These are phyloP conservation scores for Onychorhynchus coronatus DNA, from an alignment of 2,113 vertebrate genomes.

Conservation along the genomic window DNA sequence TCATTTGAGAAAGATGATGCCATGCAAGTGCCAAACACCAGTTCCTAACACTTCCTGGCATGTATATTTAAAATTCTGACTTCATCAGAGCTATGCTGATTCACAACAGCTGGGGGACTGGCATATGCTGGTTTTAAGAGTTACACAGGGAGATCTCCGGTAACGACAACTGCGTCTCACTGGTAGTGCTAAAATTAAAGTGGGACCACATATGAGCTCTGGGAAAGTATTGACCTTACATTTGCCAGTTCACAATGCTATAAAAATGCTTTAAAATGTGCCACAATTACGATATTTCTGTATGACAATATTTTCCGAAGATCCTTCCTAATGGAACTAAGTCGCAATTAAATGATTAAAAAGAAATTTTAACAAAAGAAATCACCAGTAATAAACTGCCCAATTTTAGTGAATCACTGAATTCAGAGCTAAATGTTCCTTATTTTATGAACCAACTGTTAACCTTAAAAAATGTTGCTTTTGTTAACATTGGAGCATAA, in stretches of 20 bases:
- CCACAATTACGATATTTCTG: background rate
- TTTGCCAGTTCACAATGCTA: constrained; percentile 31
- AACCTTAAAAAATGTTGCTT: background rate
- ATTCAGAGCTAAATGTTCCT: background rate
- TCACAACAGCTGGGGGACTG: background rate
- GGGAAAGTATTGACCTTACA: constrained; percentile 40
- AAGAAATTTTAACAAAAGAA: background rate
- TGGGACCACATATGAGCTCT: constrained; percentile 32
- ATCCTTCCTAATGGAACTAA: background rate
- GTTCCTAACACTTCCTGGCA: background rate
- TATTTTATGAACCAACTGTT: background rate
- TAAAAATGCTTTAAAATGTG: constrained; percentile 22
- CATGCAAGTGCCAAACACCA: background rate
- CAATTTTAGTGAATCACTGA: background rate
- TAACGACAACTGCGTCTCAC: constrained; percentile 9
- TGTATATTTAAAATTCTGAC: background rate
- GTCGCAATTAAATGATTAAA: background rate
- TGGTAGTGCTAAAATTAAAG: constrained; percentile 49
- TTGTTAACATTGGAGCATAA: background rate
- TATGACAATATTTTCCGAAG: background rate
- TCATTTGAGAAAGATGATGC: background rate
- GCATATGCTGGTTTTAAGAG: background rate
- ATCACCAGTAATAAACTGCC: background rate
- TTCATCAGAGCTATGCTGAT: background rate
- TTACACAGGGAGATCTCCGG: background rate